Base-by-base conservation (phyloP, 2,888 invertebrate genomes). In the Caenorhabditis wallacei region DNA sequence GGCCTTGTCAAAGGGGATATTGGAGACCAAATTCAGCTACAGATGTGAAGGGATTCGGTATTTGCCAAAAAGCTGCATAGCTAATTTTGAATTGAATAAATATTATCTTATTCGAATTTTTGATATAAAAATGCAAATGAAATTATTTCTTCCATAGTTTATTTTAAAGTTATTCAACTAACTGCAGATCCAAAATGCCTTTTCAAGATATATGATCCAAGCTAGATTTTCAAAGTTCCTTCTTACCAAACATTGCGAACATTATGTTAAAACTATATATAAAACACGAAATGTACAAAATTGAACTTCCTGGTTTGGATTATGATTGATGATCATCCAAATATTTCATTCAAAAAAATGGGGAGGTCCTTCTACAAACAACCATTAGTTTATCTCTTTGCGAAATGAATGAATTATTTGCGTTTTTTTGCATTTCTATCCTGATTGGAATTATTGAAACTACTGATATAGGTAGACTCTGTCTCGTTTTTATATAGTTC, bases 291-390 rank as follows among this genome's bases (percentile, higher is more conserved):
- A 11, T 18, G 13, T 40, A n/a, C 20, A n/a, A 10, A 35, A 40
- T 40, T 10, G 16, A 40, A 40, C 40, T 40, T 40, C 40, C 30
- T 56, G 30, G 35, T 40, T 22, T 11, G 59, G 59, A 59, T 59
- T 16, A 59, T 40, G 22, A 40, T 18, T 22, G 40, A 40, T 59
- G 59, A 59, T 40, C 59, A 59, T 59, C 40, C 40, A 40, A 22
- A 11, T 37, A 3, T 59, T 20, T 40, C 13, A 35, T 40, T 59
- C 20, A 37, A 22, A 40, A 59, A 13, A 35, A 16, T 22, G 40
- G 35, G 59, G 59, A 20, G 59, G 59, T 40, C 40, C 40, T 59
- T 40, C n/a, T 40, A 5, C 18, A 30, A 53, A 16, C 30, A 4
- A 40, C 16, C 11, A 8, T 40, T 40, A 40, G 40, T 40, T 5